Evolutionary conservation across 2,797 vertebrate genomes (phyloP), one percentile per base, ranked within the genome.

Genomic region (Adrianichthys oophorus): DNA sequence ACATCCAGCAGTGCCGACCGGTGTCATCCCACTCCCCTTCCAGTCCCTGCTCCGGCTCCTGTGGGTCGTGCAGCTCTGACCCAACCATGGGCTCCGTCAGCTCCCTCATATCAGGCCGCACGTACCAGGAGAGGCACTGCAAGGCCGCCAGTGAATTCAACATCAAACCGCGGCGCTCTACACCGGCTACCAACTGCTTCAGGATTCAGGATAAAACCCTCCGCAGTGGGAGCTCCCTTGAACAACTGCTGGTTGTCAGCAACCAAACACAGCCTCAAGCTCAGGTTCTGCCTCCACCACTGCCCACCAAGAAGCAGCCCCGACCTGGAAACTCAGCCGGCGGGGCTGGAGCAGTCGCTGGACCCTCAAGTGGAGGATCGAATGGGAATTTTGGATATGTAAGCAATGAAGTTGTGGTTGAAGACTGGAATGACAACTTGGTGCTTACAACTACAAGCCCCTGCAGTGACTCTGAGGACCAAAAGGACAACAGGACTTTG

Each of bases 11-110:
- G 87, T 86, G 90, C 74, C 76, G 59, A 0, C 45, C 90, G 0
- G 24, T 85, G 0, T 70, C 76, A 3, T 51, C 91, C 66, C 83
- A 76, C 43, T 88, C 90, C 52, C 24, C 90, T 13, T 67, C 85
- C 1, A 46, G 41, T 19, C 78, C 79, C 66, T 85, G 76, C 80
- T 70, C 89, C 50, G 0, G 76, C 82, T 43, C 55, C 59, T 52
- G 7, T 74, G 78, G 76, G 47, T 56, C 86, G 59, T 79, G 81
- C 51, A 80, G 64, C 65, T 57, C 88, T 1, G 74, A 80, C 41
- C 74, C 87, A 76, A 76, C 89, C 81, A 99, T 99, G 97, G 97
- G 97, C 74, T 99, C 97, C 0, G 97, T 99, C 46, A 94, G 97
- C 89, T 98, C 97, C 76, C 95, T 98, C 59, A 95, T 98, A 83